Conservation (phyloP, 2,888 invertebrate genomes). For the Ptilodon capucinus region DNA sequence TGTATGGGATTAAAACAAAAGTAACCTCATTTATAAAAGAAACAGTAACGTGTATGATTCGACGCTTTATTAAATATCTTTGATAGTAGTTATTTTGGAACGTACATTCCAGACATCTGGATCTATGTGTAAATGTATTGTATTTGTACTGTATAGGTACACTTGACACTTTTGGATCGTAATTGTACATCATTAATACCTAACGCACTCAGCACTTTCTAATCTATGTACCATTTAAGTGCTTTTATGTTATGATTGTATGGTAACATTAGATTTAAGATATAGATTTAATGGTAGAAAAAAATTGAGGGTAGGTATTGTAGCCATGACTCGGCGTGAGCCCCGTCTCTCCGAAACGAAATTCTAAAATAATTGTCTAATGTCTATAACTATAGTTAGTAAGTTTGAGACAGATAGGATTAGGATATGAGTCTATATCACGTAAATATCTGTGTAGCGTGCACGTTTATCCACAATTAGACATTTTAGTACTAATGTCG, state of each 20-base stretch:
- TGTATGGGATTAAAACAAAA: neutral
- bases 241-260: slow-evolving; percentile 34
- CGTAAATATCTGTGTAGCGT: slow-evolving; percentile 22
- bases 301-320: slow-evolving; percentile 46
- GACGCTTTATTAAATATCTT: slow-evolving; percentile 12
- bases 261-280: slow-evolving; percentile 25
- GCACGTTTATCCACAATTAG: slow-evolving; percentile 19
- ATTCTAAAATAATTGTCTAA: slow-evolving; percentile 77
- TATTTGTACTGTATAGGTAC: slow-evolving; percentile 33
- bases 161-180: slow-evolving; percentile 17
- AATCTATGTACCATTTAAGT: slow-evolving; percentile 39
- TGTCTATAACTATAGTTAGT: slow-evolving; percentile 57
- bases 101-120: slow-evolving; percentile 30
- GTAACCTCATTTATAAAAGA: slow-evolving; percentile 11
- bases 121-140: slow-evolving; percentile 18
- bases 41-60: slow-evolving; percentile 11
- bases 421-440: slow-evolving; percentile 32
- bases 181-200: slow-evolving; percentile 17
- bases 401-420: slow-evolving; percentile 50
- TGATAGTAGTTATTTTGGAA: slow-evolving; percentile 28
- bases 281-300: slow-evolving; percentile 44
- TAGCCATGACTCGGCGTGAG: slow-evolving; percentile 37
- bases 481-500: neutral
- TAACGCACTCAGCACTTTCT: slow-evolving; percentile 42
- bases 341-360: slow-evolving; percentile 72